Percentiles rank a stretch among this genome's conserved stretches.
Conservation (phyloP, 2,797 vertebrate species). For the Protosalanx chinensis region DNA sequence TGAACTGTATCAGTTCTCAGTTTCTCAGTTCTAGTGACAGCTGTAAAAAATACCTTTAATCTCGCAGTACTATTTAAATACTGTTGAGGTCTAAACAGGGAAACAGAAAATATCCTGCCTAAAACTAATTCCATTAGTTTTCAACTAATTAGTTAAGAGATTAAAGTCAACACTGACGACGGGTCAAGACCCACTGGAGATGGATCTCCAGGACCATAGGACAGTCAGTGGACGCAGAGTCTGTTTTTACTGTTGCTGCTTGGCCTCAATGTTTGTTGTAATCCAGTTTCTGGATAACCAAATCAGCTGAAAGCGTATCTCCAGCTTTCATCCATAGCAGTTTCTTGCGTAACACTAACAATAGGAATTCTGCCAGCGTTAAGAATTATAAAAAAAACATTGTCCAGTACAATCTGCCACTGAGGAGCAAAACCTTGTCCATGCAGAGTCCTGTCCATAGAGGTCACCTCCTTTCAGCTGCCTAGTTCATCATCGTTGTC, state of each 20-base stretch:
- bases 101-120: background rate
- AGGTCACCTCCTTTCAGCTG: no score
- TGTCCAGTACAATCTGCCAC: no score
- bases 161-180: background rate
- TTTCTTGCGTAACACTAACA: no score
- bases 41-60: no score
- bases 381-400: no score
- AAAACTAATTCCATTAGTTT: background rate
- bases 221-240: background rate
- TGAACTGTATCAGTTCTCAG: no score
- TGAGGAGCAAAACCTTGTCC: no score
- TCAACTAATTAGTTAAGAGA: constrained; percentile 1
- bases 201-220: background rate
- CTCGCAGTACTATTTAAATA: no score
- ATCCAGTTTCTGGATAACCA: background rate
- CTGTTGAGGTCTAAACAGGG: background rate
- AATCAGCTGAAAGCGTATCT: background rate
- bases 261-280: background rate
- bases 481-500: no score
- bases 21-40: no score
- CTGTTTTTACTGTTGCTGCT: background rate
- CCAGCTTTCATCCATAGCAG: background rate
- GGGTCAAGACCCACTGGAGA: background rate
- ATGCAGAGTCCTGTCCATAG: no score
- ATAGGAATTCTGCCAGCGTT: no score